Conservation (phyloP, 1,140 invertebrate species). For the Phocides pigmalion region DNA sequence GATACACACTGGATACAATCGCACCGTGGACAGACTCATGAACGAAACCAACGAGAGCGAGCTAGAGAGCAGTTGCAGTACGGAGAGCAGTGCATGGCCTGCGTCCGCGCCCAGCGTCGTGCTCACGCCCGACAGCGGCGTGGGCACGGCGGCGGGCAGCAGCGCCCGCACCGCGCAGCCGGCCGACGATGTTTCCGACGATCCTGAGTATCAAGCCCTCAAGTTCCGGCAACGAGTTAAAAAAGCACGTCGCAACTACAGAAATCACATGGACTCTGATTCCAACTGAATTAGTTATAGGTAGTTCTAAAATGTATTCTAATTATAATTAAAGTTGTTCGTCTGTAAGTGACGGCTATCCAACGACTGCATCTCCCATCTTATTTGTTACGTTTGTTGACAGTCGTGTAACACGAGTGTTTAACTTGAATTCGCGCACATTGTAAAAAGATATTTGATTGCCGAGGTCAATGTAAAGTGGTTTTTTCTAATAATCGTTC, state of each 20-base stretch:
- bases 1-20: conserved; percentile 57
- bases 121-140: conserved; percentile 63
- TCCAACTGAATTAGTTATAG: conserved; percentile 74
- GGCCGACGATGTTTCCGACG: conserved; percentile 69
- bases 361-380: conserved; percentile 35
- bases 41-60: conserved; percentile 81
- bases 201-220: conserved; percentile 77
- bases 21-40: conserved; percentile 70
- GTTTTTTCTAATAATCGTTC: no score
- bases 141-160: conserved; percentile 57
- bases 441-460: no score
- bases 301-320: conserved; percentile 12
- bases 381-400: conserved; percentile 7
- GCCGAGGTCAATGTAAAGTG: no score
- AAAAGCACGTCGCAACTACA: conserved; percentile 83
- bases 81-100: conserved; percentile 60
- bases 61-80: conserved; percentile 79
- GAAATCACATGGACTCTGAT: conserved; percentile 84
- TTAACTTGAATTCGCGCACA: no score
- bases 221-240: conserved; percentile 83
- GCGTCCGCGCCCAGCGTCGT: conserved; percentile 38
- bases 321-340: conserved; percentile 17
- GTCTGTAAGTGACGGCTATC: conserved; percentile 39
- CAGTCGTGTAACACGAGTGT: background rate
- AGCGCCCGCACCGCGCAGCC: conserved; percentile 49